These are phyloP conservation scores for Ditula angustiorana DNA, from an alignment of 2,888 invertebrate genomes.

Conservation along the genomic window DNA sequence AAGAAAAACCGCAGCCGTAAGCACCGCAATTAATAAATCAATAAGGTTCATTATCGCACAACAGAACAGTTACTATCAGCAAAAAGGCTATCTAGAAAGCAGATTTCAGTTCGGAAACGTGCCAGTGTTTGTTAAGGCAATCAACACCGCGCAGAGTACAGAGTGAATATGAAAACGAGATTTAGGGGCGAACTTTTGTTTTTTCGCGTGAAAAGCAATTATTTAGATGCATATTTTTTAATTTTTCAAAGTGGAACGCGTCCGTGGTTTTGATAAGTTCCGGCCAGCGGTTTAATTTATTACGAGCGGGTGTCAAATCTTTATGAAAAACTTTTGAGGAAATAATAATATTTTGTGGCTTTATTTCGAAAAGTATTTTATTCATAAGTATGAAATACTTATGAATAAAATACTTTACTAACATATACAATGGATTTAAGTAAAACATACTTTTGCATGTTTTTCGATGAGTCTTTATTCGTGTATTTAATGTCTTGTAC, in stretches of 20 bases:
- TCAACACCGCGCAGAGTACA: conserved; percentile 48
- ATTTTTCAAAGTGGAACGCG: conserved; percentile 16
- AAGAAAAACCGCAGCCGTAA: conserved; percentile 12
- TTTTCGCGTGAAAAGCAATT: conserved; percentile 26
- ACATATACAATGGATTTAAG: no score
- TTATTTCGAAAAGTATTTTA: background rate
- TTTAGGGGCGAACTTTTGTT: conserved; percentile 18
- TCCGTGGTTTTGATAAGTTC: conserved; percentile 32
- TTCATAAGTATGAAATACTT: no score
- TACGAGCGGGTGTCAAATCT: conserved; percentile 4
- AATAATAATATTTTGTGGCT: background rate
- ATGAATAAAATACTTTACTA: no score
- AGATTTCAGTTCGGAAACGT: conserved; percentile 52
- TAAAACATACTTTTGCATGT: no score
- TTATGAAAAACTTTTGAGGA: background rate
- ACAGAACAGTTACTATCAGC: background rate
- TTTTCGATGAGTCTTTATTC: no score
- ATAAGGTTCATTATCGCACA: conserved; percentile 17
- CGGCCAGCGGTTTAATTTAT: conserved; percentile 27
- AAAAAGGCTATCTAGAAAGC: conserved; percentile 40
- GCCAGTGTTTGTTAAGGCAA: conserved; percentile 54
- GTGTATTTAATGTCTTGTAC: no score
- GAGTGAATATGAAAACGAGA: conserved; percentile 35
- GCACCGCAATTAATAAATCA: background rate
- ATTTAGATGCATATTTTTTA: conserved; percentile 33